Percentiles rank a stretch among this genome's conserved stretches.
phyloP scores from a whole-genome alignment of 2,888 invertebrate genomes.

The Morpho deidamia region DNA sequence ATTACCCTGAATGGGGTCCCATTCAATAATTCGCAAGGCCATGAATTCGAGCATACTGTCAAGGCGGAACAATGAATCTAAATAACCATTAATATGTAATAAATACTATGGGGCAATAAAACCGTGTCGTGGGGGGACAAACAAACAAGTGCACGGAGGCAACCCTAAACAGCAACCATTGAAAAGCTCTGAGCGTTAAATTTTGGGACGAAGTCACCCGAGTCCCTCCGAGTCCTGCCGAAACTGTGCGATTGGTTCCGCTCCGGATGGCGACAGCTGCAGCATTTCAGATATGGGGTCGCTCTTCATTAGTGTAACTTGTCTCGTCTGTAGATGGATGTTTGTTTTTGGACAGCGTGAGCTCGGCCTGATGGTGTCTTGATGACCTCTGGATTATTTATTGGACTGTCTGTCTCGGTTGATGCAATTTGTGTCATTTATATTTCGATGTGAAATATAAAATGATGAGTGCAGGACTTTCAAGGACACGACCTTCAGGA shows the following conservation, averaged over 20 bases:
- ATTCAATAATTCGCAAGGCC: constrained; percentile 66
- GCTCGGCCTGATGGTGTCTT: constrained; percentile 57
- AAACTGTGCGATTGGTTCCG: constrained; percentile 61
- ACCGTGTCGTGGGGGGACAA: constrained; percentile 58
- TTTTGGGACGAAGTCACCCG: constrained; percentile 52
- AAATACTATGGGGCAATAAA: constrained; percentile 76
- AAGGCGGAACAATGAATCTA: constrained; percentile 73
- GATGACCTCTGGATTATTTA: constrained; percentile 56
- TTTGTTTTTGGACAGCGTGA: constrained; percentile 72
- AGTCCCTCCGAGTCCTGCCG: constrained; percentile 42
- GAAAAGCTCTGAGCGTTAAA: constrained; percentile 37
- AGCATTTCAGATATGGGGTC: constrained; percentile 69
- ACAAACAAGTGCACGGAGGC: constrained; percentile 71
- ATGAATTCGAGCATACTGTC: constrained; percentile 77
- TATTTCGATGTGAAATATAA: too few species aligned
- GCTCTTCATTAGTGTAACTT: constrained; percentile 76
- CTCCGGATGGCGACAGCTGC: constrained; percentile 74
- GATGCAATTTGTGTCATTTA: background rate
- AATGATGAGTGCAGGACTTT: too few species aligned
- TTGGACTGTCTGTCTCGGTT: constrained; percentile 2
- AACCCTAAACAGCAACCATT: constrained; percentile 51
- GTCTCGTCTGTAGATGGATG: constrained; percentile 73
- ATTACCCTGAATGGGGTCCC: constrained; percentile 42
- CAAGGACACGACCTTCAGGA: too few species aligned
- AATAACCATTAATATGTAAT: constrained; percentile 79